Percentiles rank a stretch among this genome's conserved stretches.
Conservation (phyloP, 2,113 vertebrate species). For the Pollimyrus isidori region DNA sequence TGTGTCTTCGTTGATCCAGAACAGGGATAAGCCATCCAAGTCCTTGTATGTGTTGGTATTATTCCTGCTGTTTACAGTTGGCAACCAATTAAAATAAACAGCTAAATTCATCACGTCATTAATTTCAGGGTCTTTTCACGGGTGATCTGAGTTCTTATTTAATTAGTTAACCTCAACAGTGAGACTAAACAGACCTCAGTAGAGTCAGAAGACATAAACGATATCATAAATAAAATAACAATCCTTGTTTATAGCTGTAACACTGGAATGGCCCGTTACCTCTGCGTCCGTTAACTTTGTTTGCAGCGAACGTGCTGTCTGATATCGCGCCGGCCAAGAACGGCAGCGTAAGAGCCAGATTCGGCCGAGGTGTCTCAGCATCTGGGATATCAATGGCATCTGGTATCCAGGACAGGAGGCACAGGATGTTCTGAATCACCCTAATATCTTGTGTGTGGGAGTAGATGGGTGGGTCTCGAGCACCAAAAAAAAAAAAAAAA, state of each 20-base stretch:
- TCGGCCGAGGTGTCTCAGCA: not conserved
- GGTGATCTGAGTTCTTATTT: slow-evolving; percentile 7
- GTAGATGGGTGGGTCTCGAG: slow-evolving; percentile 16
- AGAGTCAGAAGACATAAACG: not conserved
- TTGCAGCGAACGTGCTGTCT: not conserved
- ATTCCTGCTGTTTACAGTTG: slow-evolving; percentile 4
- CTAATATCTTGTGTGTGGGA: not conserved
- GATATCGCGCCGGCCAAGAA: not conserved
- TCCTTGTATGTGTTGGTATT: not conserved
- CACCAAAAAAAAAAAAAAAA: slow-evolving; percentile 1
- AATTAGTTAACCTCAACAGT: not conserved
- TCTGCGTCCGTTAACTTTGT: not conserved
- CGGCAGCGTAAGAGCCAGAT: not conserved
- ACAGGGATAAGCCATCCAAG: not conserved
- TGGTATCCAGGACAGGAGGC: not conserved
- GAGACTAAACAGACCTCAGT: not conserved
- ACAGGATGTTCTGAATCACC: slow-evolving; percentile 12
- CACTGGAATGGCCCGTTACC: not conserved
- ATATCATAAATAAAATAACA: not conserved
- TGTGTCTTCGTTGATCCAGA: slow-evolving; percentile 18
- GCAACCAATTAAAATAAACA: slow-evolving; percentile 13
- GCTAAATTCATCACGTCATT: slow-evolving; percentile 3
- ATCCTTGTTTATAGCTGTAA: not conserved
- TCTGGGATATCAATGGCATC: not conserved
- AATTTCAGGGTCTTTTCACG: not conserved